A percentile compares a stretch with the other conserved stretches of the same genome.
Evolutionary conservation across 2,113 vertebrate genomes (phyloP).

Genomic region (Neolamprologus hecqui): DNA sequence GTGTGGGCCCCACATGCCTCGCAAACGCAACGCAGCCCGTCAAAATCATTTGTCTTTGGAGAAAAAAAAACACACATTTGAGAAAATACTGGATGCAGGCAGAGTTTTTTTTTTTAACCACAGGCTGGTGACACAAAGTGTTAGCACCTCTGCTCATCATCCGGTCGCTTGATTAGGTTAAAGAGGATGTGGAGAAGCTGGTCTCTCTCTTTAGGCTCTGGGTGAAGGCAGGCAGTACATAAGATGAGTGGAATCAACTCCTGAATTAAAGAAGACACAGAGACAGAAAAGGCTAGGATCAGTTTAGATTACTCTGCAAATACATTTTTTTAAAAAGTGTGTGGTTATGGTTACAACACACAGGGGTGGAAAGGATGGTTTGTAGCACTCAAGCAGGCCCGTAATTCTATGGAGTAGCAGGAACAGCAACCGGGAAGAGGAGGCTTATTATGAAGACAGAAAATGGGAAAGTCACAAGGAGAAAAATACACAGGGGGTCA

Average conservation of each 20-base stretch:
- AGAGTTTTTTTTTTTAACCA: neutral
- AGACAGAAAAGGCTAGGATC: neutral
- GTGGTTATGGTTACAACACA: neutral
- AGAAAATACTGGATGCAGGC: neutral
- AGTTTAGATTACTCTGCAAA: neutral
- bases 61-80: neutral
- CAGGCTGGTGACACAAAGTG: neutral
- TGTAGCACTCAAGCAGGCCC: slow-evolving; percentile 15
- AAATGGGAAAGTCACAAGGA: neutral
- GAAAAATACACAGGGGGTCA: neutral
- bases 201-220: slow-evolving; percentile 95
- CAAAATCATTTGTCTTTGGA: slow-evolving; percentile 93
- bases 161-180: slow-evolving; percentile 98
- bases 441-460: neutral
- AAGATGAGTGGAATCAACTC: slow-evolving; percentile 95
- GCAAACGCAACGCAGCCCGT: slow-evolving; percentile 97
- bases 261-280: slow-evolving; percentile 53
- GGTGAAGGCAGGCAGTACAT: slow-evolving; percentile 95
- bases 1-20: slow-evolving; percentile 91
- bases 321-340: neutral
- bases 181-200: slow-evolving; percentile 98
- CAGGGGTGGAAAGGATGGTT: neutral
- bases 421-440: neutral
- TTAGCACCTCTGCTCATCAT: slow-evolving; percentile 90
- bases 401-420: neutral